Evolutionary conservation across 2,113 vertebrate species (phyloP).

Genomic region (Neotoma lepida): DNA sequence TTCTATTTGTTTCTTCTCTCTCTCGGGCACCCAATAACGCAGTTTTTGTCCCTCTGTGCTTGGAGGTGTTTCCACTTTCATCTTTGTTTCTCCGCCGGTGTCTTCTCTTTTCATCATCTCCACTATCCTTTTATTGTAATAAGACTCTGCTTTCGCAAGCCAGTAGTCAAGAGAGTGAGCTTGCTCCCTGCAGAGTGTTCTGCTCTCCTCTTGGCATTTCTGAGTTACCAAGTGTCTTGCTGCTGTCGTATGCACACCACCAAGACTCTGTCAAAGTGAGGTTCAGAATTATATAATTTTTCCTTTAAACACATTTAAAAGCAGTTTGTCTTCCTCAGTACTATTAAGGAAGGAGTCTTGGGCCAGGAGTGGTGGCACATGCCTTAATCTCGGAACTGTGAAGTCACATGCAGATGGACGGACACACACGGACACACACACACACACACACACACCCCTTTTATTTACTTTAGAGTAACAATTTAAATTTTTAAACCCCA

Average conservation of each 20-base stretch:
- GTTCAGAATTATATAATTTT: conserved; percentile 39
- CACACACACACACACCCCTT: neutral
- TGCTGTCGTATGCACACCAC: conserved; percentile 60
- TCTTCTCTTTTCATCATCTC: conserved; percentile 35
- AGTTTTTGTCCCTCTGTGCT: neutral
- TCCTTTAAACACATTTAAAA: conserved; percentile 39
- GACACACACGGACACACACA: neutral
- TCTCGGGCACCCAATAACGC: neutral
- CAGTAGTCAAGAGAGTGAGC: conserved; percentile 62
- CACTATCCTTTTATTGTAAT: conserved; percentile 52
- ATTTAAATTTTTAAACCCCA: conserved; percentile 13
- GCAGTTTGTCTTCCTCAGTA: neutral
- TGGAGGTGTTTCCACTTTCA: neutral
- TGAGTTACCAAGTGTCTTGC: conserved; percentile 55
- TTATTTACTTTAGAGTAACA: conserved; percentile 20
- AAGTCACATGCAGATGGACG: neutral
- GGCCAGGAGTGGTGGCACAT: neutral
- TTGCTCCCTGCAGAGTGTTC: conserved; percentile 55
- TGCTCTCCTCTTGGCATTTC: conserved; percentile 57
- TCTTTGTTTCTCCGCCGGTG: neutral
- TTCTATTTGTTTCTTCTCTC: conserved; percentile 58
- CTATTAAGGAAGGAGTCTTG: neutral
- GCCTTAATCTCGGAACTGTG: neutral
- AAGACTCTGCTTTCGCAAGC: conserved; percentile 66
- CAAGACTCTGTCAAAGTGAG: conserved; percentile 62